Evolutionary conservation across 2,888 invertebrate species (phyloP).

Genomic region (Drosophila meridionalis): DNA sequence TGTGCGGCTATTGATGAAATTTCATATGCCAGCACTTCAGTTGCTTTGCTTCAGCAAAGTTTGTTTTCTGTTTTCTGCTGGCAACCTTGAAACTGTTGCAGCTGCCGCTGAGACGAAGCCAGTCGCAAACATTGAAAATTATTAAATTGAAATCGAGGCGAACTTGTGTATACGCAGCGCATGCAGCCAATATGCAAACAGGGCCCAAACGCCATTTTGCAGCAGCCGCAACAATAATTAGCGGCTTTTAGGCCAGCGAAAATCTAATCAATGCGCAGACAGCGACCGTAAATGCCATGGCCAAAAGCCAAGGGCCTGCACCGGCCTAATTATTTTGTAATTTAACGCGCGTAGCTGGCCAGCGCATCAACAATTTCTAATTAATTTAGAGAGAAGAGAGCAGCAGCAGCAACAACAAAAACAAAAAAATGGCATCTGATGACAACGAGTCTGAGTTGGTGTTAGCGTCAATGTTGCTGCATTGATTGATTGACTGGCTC

Average conservation of each 20-base stretch:
- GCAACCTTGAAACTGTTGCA: conserved; percentile 34
- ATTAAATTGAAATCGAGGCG: conserved; percentile 21
- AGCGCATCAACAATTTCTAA: conserved; percentile 53
- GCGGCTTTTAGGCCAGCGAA: conserved; percentile 18
- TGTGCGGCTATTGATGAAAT: conserved; percentile 71
- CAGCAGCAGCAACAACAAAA: not conserved
- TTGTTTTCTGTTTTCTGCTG: not conserved
- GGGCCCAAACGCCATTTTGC: conserved; percentile 39
- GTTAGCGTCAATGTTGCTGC: conserved; percentile 5
- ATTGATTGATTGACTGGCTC: conserved; percentile 1
- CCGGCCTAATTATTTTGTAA: conserved; percentile 69
- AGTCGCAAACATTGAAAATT: conserved; percentile 9
- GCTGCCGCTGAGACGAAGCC: not conserved
- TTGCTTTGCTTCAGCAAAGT: conserved; percentile 40
- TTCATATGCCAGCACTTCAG: conserved; percentile 65
- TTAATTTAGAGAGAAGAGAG: conserved; percentile 56
- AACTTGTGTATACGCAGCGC: conserved; percentile 52
- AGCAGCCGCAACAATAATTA: conserved; percentile 29
- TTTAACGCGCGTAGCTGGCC: conserved; percentile 36
- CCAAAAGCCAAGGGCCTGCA: conserved; percentile 20
- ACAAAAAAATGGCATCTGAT: conserved; percentile 1
- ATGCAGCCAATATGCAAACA: conserved; percentile 44
- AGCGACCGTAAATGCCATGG: conserved; percentile 5
- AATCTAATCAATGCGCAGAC: conserved; percentile 52
- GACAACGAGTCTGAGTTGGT: not conserved